Conservation (phyloP, 2,888 invertebrate species). For the Lypha dubia region DNA sequence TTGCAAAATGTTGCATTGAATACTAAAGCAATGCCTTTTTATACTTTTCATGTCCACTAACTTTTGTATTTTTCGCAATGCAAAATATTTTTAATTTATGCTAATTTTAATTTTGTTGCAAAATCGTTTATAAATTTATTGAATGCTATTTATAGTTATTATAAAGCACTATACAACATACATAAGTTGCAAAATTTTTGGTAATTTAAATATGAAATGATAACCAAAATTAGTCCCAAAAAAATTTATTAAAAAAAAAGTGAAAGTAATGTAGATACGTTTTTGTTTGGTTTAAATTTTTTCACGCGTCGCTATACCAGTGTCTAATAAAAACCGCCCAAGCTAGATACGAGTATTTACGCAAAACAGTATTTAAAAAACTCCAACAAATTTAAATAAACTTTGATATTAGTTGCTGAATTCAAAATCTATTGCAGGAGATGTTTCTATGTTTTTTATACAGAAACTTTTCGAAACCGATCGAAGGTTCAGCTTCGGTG, state of each 20-base stretch:
- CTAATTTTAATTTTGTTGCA: slow-evolving; percentile 13
- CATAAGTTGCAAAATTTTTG: background rate
- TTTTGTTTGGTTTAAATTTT: background rate
- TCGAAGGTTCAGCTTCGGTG: too few relatives aligned
- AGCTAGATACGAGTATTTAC: background rate
- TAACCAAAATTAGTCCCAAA: background rate
- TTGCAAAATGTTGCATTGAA: background rate
- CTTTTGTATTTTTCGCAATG: background rate
- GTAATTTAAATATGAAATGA: slow-evolving; percentile 3
- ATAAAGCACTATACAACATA: background rate
- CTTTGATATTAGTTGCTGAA: background rate
- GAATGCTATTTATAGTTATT: background rate
- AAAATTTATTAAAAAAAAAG: background rate
- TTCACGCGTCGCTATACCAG: background rate
- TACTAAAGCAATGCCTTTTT: background rate
- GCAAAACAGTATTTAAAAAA: background rate
- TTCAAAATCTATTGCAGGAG: too few relatives aligned
- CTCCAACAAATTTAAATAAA: background rate
- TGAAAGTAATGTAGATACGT: slow-evolving; percentile 11
- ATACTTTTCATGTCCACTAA: too few relatives aligned
- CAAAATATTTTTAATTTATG: background rate
- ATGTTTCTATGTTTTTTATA: too few relatives aligned
- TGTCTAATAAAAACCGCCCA: background rate
- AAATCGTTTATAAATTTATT: background rate
- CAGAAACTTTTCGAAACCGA: too few relatives aligned